Conservation (phyloP, 2,113 vertebrate genomes). For the Mastomys coucha region DNA sequence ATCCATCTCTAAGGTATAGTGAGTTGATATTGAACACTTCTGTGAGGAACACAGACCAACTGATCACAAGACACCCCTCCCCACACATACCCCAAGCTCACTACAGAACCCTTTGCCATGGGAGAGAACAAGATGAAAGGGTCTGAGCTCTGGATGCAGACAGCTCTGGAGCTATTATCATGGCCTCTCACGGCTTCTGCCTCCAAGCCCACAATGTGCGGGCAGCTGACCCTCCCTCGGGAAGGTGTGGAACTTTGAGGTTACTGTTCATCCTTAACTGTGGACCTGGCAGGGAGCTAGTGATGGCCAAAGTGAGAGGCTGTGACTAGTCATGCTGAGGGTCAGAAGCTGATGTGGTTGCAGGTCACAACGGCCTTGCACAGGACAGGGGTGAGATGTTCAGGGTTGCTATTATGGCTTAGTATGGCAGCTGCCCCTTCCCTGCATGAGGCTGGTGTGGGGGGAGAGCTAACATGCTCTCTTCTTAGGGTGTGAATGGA, state of each 20-base stretch:
- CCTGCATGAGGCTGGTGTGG: neutral
- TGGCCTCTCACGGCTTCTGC: no score
- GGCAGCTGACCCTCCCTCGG: neutral
- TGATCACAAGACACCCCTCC: no score
- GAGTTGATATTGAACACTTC: neutral
- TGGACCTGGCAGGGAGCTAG: neutral
- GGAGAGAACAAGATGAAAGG: accelerated
- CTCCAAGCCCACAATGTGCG: neutral
- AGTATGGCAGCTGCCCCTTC: neutral
- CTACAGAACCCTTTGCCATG: neutral
- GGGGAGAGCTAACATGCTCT: neutral
- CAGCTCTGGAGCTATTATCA: neutral
- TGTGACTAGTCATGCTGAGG: neutral
- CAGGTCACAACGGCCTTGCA: neutral
- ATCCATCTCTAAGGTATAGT: neutral
- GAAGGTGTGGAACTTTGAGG: neutral
- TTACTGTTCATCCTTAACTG: neutral
- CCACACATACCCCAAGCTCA: neutral
- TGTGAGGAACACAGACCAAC: neutral
- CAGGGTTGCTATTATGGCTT: neutral
- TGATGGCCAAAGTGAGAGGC: neutral
- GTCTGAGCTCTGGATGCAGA: accelerated
- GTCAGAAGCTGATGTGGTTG: neutral
- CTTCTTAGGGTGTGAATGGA: neutral
- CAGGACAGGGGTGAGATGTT: no score